These are phyloP conservation scores for Leucophenga varia DNA, from an alignment of 1,140 invertebrate genomes.

Conservation along the genomic window DNA sequence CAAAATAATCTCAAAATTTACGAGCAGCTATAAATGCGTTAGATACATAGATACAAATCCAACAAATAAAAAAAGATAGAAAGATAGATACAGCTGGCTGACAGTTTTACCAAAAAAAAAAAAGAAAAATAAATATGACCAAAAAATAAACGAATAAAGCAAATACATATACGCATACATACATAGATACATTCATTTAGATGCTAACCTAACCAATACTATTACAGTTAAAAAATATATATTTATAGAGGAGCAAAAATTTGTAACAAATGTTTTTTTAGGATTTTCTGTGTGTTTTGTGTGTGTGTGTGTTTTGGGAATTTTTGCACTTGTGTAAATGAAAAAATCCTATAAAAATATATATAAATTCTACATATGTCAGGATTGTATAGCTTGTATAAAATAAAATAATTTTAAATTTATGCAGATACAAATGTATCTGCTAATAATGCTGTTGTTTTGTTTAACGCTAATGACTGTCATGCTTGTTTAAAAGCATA, in stretches of 20 bases:
- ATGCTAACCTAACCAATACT: too few relatives aligned
- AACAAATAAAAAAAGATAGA: too few relatives aligned
- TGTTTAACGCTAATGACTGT: too few relatives aligned
- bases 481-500: too few relatives aligned
- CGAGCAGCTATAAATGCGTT: slow-evolving; percentile 25
- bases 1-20: slow-evolving; percentile 47
- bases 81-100: slow-evolving; percentile 14
- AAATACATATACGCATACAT: slow-evolving; percentile 3
- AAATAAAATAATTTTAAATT: slow-evolving; percentile 25
- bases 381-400: slow-evolving; percentile 2
- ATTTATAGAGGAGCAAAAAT: slow-evolving; percentile 35
- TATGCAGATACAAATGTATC: too few relatives aligned
- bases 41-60: too few relatives aligned
- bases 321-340: slow-evolving; percentile 53
- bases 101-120: too few relatives aligned
- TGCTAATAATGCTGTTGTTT: too few relatives aligned
- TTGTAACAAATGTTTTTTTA: slow-evolving; percentile 54
- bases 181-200: too few relatives aligned
- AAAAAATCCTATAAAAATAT: slow-evolving; percentile 9
- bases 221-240: slow-evolving; percentile 10
- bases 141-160: slow-evolving; percentile 4
- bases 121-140: slow-evolving; percentile 1
- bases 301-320: slow-evolving; percentile 53
- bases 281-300: too few relatives aligned
- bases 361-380: background rate